A percentile compares a stretch with the other conserved stretches of the same genome.
These are phyloP conservation scores for Percopsis transmontana DNA, from an alignment of 2,113 vertebrate genomes.

Conservation along the genomic window DNA sequence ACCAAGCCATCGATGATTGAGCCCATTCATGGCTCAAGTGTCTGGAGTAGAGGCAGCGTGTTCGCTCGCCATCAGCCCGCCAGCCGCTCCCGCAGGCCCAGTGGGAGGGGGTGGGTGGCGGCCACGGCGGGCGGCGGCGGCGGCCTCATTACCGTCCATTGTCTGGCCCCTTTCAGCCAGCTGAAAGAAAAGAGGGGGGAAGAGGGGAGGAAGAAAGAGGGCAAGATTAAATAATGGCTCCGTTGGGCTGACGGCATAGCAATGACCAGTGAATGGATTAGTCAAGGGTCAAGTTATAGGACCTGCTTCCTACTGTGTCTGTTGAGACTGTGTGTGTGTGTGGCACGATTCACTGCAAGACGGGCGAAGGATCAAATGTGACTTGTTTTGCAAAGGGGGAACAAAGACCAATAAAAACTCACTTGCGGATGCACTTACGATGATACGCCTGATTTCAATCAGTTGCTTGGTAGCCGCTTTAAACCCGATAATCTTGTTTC, in stretches of 20 bases:
- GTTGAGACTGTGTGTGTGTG: slow-evolving; percentile 25
- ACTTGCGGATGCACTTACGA: slow-evolving; percentile 35
- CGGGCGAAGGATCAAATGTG: slow-evolving; percentile 45
- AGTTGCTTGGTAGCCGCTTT: slow-evolving; percentile 31
- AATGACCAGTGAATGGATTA: slow-evolving; percentile 40
- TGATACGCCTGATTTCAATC: slow-evolving; percentile 23
- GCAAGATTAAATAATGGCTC: slow-evolving; percentile 72
- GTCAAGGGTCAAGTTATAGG: slow-evolving; percentile 53
- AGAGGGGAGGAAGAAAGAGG: slow-evolving; percentile 54
- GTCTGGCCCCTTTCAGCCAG: slow-evolving; percentile 66
- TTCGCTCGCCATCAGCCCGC: slow-evolving; percentile 53
- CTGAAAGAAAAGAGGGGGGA: slow-evolving; percentile 50
- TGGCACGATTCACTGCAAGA: slow-evolving; percentile 26
- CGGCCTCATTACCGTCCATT: slow-evolving; percentile 78
- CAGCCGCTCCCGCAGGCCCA: slow-evolving; percentile 49
- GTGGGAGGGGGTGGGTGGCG: no score
- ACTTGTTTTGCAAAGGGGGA: slow-evolving; percentile 34
- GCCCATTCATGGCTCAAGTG: slow-evolving; percentile 76
- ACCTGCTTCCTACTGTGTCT: slow-evolving; percentile 36
- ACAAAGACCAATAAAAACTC: slow-evolving; percentile 46
- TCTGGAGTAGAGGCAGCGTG: slow-evolving; percentile 56
- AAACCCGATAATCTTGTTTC: slow-evolving; percentile 42
- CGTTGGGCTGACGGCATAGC: slow-evolving; percentile 16
- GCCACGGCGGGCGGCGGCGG: no score
- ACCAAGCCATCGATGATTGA: slow-evolving; percentile 75